Conservation (phyloP, 1,140 invertebrate species). For the Musca domestica region DNA sequence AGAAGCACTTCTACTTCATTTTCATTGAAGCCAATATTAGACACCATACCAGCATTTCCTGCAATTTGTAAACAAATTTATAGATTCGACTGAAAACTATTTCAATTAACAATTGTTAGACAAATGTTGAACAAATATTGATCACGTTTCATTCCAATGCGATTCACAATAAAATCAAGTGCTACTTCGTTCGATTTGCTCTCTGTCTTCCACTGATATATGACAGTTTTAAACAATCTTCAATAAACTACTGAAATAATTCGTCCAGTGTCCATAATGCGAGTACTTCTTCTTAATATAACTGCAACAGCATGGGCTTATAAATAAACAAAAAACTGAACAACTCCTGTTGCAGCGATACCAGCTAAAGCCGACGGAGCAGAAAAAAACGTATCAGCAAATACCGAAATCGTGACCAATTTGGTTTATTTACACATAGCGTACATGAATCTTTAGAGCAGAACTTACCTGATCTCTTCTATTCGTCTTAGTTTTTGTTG, state of each 20-base stretch:
- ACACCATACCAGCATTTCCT: too few relatives aligned
- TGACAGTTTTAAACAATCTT: too few relatives aligned
- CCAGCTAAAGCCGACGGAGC: not conserved
- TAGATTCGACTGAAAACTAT: not conserved
- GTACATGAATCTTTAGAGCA: slow-evolving; percentile 40
- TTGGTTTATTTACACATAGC: slow-evolving; percentile 53
- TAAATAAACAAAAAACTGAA: not conserved
- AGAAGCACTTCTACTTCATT: too few relatives aligned
- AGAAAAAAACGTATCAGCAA: slow-evolving; percentile 24
- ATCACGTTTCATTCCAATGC: too few relatives aligned
- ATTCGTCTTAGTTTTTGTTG: not conserved
- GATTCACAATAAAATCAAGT: slow-evolving; percentile 15
- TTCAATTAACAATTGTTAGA: too few relatives aligned
- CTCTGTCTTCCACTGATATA: too few relatives aligned
- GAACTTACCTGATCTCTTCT: slow-evolving; percentile 6
- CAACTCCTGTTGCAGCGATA: not conserved
- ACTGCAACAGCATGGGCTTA: not conserved
- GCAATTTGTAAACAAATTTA: slow-evolving; percentile 16
- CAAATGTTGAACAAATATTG: slow-evolving; percentile 13
- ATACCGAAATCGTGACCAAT: slow-evolving; percentile 52
- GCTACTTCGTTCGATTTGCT: not conserved
- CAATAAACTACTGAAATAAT: not conserved
- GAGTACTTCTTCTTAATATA: not conserved
- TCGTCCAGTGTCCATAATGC: not conserved
- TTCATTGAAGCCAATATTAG: too few relatives aligned